A percentile compares a stretch with the other conserved stretches of the same genome.
phyloP scores from a whole-genome alignment of 2,797 vertebrate genomes.

The Rousettus madagascariensis region DNA sequence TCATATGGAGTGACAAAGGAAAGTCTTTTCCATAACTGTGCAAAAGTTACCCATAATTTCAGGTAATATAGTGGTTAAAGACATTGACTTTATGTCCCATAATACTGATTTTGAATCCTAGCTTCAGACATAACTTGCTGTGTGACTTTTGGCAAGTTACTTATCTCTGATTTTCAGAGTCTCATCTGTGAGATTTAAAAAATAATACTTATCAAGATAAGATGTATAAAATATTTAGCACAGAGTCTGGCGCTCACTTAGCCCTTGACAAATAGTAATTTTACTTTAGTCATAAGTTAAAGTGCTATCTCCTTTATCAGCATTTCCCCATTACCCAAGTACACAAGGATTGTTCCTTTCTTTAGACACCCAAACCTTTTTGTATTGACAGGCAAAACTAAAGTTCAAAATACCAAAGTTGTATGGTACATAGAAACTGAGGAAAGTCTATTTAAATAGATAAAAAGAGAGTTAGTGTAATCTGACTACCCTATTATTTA shows the following conservation, averaged over 20 bases:
- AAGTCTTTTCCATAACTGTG: background rate
- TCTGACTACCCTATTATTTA: background rate
- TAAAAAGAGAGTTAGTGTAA: background rate
- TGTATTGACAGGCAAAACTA: background rate
- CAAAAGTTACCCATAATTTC: background rate
- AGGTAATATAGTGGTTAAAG: background rate
- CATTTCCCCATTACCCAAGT: background rate
- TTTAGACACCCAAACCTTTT: background rate
- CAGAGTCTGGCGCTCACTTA: background rate
- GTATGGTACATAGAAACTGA: background rate
- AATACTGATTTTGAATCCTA: background rate
- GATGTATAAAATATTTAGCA: background rate
- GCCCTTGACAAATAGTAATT: background rate
- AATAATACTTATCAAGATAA: background rate
- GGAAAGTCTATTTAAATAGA: background rate
- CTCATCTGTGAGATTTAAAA: background rate
- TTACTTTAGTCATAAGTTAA: background rate
- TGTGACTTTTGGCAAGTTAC: background rate
- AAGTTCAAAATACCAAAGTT: background rate
- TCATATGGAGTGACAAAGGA: background rate
- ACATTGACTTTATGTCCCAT: background rate
- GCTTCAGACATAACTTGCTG: background rate
- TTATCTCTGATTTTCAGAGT: constrained; percentile 29
- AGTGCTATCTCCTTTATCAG: background rate
- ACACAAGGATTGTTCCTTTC: background rate